A percentile compares a stretch with the other conserved stretches of the same genome.
These are phyloP conservation scores for Hydroisotoma schaefferi DNA, from an alignment of 2,888 invertebrate species.

Conservation along the genomic window DNA sequence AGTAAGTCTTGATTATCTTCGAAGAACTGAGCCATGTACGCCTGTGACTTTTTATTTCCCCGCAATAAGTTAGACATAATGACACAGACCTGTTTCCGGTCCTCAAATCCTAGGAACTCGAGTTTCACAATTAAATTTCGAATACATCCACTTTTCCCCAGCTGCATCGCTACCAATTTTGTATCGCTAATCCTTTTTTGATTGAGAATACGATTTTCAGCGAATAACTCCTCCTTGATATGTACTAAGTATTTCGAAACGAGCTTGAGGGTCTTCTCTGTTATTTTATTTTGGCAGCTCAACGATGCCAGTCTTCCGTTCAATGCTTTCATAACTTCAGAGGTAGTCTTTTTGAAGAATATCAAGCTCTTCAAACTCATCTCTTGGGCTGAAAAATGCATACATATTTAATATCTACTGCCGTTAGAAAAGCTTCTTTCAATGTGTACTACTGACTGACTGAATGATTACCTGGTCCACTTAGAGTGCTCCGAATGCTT, in stretches of 20 bases:
- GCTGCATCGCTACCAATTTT: not conserved
- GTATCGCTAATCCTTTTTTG: not conserved
- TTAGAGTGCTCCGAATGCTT: no score
- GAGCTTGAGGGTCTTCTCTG: not conserved
- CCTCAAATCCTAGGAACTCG: conserved; percentile 4
- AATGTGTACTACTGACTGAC: no score
- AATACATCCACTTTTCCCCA: conserved; percentile 2
- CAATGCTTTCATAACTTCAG: no score
- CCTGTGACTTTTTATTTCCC: not conserved
- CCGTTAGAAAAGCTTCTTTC: no score
- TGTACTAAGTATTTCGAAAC: not conserved
- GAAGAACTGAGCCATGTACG: not conserved
- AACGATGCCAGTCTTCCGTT: no score
- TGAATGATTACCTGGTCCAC: no score
- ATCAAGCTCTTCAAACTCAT: no score
- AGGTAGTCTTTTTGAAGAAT: no score
- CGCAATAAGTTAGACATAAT: conserved; percentile 8
- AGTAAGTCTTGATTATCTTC: not conserved
- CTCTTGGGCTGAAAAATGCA: no score
- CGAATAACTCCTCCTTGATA: not conserved
- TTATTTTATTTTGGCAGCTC: no score
- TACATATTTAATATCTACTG: no score
- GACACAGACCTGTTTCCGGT: not conserved
- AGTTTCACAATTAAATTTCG: not conserved
- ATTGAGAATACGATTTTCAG: not conserved